Evolutionary conservation across 2,888 invertebrate genomes (phyloP).

Genomic region (Agonopterix alstromeriana): DNA sequence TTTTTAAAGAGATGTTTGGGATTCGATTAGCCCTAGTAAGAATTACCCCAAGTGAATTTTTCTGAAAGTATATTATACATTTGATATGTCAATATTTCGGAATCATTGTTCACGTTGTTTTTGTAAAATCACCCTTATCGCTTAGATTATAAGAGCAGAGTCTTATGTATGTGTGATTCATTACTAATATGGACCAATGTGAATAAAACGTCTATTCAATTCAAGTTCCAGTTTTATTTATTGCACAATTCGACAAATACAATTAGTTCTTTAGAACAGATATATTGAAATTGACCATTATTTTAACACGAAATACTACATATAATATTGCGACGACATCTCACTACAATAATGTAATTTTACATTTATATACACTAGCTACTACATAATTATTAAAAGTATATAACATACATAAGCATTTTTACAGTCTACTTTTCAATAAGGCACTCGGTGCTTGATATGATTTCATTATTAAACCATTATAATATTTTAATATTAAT

Average conservation of each 20-base stretch:
- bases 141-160: conserved; percentile 14
- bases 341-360: too few species aligned
- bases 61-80: too few species aligned
- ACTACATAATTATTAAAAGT: not conserved
- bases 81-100: too few species aligned
- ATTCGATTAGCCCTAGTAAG: too few species aligned
- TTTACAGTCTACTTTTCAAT: conserved; percentile 58
- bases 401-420: conserved; percentile 17
- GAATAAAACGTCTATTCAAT: conserved; percentile 45
- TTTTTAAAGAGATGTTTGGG: too few species aligned
- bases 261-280: too few species aligned
- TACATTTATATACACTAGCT: too few species aligned
- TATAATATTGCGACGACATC: not conserved
- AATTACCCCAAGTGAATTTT: too few species aligned
- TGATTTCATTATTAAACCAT: conserved; percentile 12
- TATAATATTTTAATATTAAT: not conserved
- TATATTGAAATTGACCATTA: too few species aligned
- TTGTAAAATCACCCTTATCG: not conserved
- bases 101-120: too few species aligned
- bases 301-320: not conserved
- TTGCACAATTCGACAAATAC: not conserved
- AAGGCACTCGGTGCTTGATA: conserved; percentile 67
- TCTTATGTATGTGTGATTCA: conserved; percentile 23
- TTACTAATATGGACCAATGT: conserved; percentile 41
- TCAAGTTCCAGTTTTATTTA: conserved; percentile 36